These are phyloP conservation scores for Elegia similella DNA, from an alignment of 2,888 invertebrate species.

Conservation along the genomic window DNA sequence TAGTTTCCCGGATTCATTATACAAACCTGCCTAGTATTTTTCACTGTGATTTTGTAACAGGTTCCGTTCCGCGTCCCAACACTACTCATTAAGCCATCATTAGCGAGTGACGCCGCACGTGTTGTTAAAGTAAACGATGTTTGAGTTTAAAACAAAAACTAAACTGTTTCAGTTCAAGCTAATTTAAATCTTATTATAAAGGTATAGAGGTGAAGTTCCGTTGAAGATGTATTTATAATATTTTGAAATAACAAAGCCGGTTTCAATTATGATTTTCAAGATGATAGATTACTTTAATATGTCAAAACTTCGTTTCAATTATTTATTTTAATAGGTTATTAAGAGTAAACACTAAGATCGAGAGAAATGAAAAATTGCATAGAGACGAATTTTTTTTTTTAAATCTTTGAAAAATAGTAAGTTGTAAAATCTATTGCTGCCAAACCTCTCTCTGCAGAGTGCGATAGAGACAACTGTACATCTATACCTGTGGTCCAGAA, in stretches of 20 bases:
- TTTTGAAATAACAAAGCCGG: neutral
- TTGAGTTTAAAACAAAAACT: conserved; percentile 1
- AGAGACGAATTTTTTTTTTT: too few relatives aligned
- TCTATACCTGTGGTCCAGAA: too few relatives aligned
- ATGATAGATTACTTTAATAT: neutral
- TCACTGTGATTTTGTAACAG: neutral
- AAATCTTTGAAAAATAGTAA: too few relatives aligned
- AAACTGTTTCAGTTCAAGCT: neutral
- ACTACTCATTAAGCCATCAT: conserved; percentile 18
- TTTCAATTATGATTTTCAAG: neutral
- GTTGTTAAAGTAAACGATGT: conserved; percentile 1
- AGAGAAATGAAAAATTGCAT: too few relatives aligned
- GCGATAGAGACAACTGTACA: too few relatives aligned
- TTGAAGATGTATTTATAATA: neutral
- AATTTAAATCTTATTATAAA: neutral
- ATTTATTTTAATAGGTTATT: too few relatives aligned
- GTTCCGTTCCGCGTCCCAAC: neutral
- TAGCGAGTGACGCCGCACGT: conserved; percentile 10
- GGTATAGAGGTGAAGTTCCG: neutral
- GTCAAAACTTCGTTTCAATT: neutral
- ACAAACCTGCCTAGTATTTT: neutral
- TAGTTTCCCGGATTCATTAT: neutral
- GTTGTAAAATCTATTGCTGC: too few relatives aligned
- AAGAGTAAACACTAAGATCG: too few relatives aligned
- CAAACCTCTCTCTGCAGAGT: too few relatives aligned